Base-by-base conservation (phyloP, 2,797 vertebrate genomes). In the Eupleurogrammus muticus region DNA sequence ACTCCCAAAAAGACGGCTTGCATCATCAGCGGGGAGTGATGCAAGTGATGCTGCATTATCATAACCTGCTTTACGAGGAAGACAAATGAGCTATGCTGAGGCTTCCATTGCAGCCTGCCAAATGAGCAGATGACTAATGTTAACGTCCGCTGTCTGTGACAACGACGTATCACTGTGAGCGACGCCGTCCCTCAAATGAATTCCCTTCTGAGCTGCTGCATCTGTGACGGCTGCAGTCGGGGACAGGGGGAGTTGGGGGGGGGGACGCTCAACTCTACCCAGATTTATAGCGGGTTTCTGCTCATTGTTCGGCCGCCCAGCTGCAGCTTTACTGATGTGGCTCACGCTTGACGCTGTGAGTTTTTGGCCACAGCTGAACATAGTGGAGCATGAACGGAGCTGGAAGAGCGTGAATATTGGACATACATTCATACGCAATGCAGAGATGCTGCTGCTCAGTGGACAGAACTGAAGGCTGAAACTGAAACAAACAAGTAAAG, bases 111-210 rank as follows among this genome's bases (percentile, higher is more conserved):
- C 51, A 57, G 49, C 42, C 52, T 34, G 51, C 20, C 57, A 49
- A 64, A 49, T 60, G 55, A 71, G 42, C 64, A 32, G 50, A 70
- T 70, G 66, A 81, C 42, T 74, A 70, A 81, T 70, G 66, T 66
- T 63, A 55, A 55, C 42, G 6, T 24, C 12, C 23, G 46, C n/a
- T 5, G 28, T 53, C 20, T 63, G 55, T 65, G 54, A 82, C 53
- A 75, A 44, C 46, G 24, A 36, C 51, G n/a, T 28, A 55, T 66
- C 56, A 38, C 50, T 23, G 3, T 13, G 68, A 71, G 48, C n/a
- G 20, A 24, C 69, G 52, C 44, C 36, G 36, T 14, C 67, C 32
- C 23, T 34, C 20, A 42, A 54, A 28, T 28, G 28, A 28, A 28
- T 28, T 28, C 28, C 28, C 55, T 51, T 35, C n/a, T 42, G 14